Percentiles rank a stretch among this genome's conserved stretches.
phyloP scores from a whole-genome alignment of 2,113 vertebrate genomes.

The Natator depressus region DNA sequence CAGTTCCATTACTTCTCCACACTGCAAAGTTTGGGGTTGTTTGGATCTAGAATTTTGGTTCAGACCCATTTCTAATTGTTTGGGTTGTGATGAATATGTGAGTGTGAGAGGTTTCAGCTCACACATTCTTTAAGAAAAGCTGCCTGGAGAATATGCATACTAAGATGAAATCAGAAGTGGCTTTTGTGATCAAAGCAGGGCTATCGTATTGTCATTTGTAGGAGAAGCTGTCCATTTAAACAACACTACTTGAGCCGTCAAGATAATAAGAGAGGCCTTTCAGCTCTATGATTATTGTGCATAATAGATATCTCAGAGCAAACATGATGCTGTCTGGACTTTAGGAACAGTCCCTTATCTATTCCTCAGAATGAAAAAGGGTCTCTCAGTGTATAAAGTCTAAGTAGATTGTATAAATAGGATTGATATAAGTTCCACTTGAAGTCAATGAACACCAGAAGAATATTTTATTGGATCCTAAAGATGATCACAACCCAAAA shows the following conservation, averaged over 20 bases:
- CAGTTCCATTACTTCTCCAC: background rate
- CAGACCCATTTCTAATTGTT: fast-evolving
- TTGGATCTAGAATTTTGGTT: background rate
- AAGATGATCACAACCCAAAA: background rate
- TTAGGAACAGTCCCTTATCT: background rate
- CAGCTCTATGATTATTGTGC: background rate
- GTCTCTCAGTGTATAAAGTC: background rate
- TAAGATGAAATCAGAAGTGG: background rate
- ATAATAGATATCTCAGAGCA: background rate
- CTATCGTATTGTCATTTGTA: background rate
- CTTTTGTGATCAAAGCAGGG: background rate
- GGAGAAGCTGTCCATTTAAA: background rate
- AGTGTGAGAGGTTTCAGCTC: background rate
- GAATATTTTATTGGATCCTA: background rate
- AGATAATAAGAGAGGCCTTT: background rate
- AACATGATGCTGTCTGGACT: background rate
- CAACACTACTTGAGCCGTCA: background rate
- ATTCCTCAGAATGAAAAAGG: background rate
- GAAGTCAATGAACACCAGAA: background rate
- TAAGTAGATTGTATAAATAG: background rate
- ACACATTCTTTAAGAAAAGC: background rate
- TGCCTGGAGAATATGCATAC: background rate
- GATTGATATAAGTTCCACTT: background rate
- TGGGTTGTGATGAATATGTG: background rate
- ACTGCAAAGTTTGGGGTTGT: fast-evolving